Percentiles rank a stretch among this genome's conserved stretches.
phyloP scores from a whole-genome alignment of 2,113 vertebrate species.

The Ginglymostoma cirratum region DNA sequence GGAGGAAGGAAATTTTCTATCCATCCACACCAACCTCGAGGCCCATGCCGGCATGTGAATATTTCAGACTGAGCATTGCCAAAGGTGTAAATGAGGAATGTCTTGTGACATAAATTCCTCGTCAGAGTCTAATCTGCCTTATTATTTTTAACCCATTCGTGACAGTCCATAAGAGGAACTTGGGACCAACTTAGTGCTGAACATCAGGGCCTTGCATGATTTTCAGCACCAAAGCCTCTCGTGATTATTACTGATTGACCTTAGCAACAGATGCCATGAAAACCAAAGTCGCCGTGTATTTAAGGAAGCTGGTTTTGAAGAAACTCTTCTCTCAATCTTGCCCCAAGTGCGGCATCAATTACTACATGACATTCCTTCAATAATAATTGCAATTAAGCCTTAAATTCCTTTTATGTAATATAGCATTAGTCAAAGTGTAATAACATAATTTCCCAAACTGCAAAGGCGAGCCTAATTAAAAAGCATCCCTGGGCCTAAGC shows the following conservation, averaged over 20 bases:
- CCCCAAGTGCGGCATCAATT: neutral
- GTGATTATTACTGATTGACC: neutral
- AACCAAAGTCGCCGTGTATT: neutral
- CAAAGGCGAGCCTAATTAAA: neutral
- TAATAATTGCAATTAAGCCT: neutral
- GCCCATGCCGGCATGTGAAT: no score
- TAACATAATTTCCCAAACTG: neutral
- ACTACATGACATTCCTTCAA: neutral
- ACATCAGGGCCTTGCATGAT: neutral
- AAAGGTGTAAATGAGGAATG: neutral
- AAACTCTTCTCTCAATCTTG: neutral
- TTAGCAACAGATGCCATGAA: neutral
- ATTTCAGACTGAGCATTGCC: neutral
- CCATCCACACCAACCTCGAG: neutral
- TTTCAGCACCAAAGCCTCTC: neutral
- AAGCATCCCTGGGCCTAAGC: neutral
- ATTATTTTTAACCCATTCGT: neutral
- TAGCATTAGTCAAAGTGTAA: neutral
- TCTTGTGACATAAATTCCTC: neutral
- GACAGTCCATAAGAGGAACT: neutral
- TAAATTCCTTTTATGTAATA: neutral
- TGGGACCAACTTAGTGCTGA: neutral
- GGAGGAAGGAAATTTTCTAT: no score
- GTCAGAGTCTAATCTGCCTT: neutral
- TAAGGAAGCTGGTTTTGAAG: neutral